These are phyloP conservation scores for Strigamia maritima DNA, from an alignment of 2,888 invertebrate genomes.

Conservation along the genomic window DNA sequence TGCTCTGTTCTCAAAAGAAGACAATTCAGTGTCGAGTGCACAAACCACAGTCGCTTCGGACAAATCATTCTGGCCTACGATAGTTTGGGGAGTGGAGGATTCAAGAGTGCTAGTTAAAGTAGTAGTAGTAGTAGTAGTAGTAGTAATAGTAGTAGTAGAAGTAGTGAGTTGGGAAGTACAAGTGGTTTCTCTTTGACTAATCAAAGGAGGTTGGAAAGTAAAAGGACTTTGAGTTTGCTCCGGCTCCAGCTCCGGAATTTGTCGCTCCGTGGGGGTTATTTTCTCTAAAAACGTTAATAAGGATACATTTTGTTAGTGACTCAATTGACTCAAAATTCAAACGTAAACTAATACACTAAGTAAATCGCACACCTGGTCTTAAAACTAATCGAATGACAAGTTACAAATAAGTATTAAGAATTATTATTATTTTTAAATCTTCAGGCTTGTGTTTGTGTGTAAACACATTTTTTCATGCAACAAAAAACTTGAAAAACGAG, in stretches of 20 bases:
- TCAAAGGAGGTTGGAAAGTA: slow-evolving; percentile 2
- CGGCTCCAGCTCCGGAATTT: slow-evolving; percentile 38
- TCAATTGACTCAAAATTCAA: neutral
- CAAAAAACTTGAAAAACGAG: slow-evolving; percentile 1
- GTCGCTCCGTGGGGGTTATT: slow-evolving; percentile 40
- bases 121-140: neutral
- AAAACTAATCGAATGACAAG: neutral
- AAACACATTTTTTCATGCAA: slow-evolving; percentile 3
- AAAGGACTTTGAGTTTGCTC: slow-evolving; percentile 39
- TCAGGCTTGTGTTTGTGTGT: slow-evolving; percentile 39
- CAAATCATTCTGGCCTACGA: slow-evolving; percentile 36
- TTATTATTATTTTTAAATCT: slow-evolving; percentile 1
- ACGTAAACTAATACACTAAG: no score
- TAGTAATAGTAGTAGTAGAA: neutral
- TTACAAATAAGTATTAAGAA: no score
- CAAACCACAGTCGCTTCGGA: slow-evolving; percentile 37
- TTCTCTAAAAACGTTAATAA: slow-evolving; percentile 44
- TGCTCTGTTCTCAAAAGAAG: slow-evolving; percentile 51
- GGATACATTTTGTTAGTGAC: slow-evolving; percentile 43
- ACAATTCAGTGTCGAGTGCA: neutral
- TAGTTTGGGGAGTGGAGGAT: neutral
- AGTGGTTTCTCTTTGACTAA: neutral
- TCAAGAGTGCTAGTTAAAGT: neutral
- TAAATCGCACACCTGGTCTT: slow-evolving; percentile 21
- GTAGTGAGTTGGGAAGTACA: neutral